phyloP scores from a whole-genome alignment of 2,113 vertebrate species.

The Propithecus coquereli region DNA sequence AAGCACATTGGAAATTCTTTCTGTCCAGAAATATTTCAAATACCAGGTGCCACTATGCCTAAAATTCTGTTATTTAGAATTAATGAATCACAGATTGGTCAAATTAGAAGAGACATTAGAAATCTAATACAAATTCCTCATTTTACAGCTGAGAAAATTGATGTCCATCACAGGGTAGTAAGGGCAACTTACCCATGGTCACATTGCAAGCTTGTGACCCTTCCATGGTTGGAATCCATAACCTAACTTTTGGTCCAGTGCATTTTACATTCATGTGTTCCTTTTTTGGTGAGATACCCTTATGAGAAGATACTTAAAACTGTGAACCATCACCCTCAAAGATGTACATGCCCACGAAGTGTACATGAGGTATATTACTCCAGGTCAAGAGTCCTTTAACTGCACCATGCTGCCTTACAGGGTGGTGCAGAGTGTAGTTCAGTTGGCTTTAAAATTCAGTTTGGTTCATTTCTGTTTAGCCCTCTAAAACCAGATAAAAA shows the following conservation, averaged over 20 bases:
- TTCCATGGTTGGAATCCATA: neutral
- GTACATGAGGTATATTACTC: neutral
- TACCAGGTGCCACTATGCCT: neutral
- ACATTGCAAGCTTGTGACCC: neutral
- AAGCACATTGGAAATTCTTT: neutral
- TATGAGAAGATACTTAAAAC: neutral
- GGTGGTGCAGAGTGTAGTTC: neutral
- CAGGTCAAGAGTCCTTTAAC: neutral
- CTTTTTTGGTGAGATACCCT: neutral
- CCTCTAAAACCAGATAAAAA: neutral
- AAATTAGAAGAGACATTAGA: neutral
- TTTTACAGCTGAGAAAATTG: slow-evolving; percentile 13
- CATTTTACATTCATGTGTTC: neutral
- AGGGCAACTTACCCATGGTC: neutral
- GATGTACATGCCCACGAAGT: neutral
- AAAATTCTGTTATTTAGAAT: neutral
- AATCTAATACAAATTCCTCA: neutral
- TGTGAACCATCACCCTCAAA: neutral
- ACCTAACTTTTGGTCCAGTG: neutral
- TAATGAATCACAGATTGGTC: slow-evolving; percentile 3
- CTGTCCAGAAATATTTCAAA: neutral
- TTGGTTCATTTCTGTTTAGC: neutral
- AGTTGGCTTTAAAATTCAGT: neutral
- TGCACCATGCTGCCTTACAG: neutral
- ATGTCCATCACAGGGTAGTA: neutral